Percentiles rank a stretch among this genome's conserved stretches.
phyloP scores from a whole-genome alignment of 2,888 invertebrate genomes.

The Macrophya annulata region DNA sequence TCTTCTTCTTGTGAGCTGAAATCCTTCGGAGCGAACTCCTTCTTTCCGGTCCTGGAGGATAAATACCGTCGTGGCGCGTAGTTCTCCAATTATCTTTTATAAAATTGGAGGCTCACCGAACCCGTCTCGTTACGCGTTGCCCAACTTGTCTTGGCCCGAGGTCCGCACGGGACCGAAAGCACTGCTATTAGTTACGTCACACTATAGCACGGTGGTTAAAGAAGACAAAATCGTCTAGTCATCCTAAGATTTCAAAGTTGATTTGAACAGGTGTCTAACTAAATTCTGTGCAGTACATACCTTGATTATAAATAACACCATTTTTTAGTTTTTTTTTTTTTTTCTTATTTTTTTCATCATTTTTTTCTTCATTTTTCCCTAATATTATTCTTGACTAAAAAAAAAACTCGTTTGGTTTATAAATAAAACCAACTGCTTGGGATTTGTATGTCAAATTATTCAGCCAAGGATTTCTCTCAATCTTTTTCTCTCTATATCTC shows the following conservation, averaged over 20 bases:
- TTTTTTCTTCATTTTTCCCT: background rate
- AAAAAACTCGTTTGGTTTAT: constrained; percentile 14
- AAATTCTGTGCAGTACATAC: constrained; percentile 31
- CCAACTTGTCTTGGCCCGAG: background rate
- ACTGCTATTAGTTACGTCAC: constrained; percentile 54
- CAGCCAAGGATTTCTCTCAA: background rate
- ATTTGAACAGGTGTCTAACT: constrained; percentile 39
- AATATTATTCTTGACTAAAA: background rate
- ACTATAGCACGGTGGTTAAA: constrained; percentile 31
- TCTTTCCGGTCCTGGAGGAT: background rate
- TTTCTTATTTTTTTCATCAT: background rate
- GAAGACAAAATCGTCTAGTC: constrained; percentile 27
- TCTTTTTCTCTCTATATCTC: background rate
- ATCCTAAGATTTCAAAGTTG: constrained; percentile 8
- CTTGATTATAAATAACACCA: constrained; percentile 1
- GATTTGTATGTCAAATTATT: background rate
- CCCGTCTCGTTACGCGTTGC: constrained; percentile 46
- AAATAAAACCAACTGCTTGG: background rate
- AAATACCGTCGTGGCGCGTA: constrained; percentile 7
- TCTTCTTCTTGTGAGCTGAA: too few species aligned
- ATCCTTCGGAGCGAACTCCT: background rate
- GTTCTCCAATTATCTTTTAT: constrained; percentile 45
- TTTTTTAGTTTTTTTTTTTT: background rate
- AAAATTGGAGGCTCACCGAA: constrained; percentile 38
- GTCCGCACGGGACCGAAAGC: constrained; percentile 22